Percentiles rank a stretch among this genome's conserved stretches.
phyloP scores from a whole-genome alignment of 2,113 vertebrate genomes.

The Antennarius striatus region DNA sequence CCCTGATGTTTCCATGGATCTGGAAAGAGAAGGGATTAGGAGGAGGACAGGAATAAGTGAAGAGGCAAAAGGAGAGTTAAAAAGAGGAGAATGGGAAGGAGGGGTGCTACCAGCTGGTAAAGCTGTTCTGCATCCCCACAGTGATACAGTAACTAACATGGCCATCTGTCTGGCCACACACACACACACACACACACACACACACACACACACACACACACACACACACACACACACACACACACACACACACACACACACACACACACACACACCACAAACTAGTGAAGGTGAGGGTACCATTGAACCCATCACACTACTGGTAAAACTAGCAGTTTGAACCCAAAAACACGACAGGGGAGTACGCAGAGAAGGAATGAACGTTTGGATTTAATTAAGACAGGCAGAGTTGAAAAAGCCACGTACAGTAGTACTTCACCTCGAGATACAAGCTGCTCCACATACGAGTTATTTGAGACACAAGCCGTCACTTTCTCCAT shows the following conservation, averaged over 20 bases:
- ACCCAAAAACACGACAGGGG: no score
- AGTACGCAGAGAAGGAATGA: no score
- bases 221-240: slow-evolving; percentile 8
- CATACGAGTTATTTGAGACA: no score
- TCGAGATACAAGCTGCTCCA: no score
- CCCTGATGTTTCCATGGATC: slow-evolving; percentile 67
- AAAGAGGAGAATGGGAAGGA: slow-evolving; percentile 29
- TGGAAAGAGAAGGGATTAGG: slow-evolving; percentile 48
- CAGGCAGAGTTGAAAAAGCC: no score
- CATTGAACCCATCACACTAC: no score
- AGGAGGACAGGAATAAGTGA: slow-evolving; percentile 38
- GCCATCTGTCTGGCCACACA: slow-evolving; percentile 70
- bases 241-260: slow-evolving; percentile 30
- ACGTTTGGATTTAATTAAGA: no score
- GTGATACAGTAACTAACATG: slow-evolving; percentile 68
- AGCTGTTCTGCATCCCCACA: slow-evolving; percentile 64
- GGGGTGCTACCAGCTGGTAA: slow-evolving; percentile 69
- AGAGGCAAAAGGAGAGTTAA: slow-evolving; percentile 36
- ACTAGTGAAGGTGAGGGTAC: not conserved
- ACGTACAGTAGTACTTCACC: no score
- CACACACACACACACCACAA: not conserved
- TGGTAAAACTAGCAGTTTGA: no score
- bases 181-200: slow-evolving; percentile 32
- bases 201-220: slow-evolving; percentile 15
- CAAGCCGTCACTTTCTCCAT: no score